These are phyloP conservation scores for Melieria picta DNA, from an alignment of 2,888 invertebrate species.

Conservation along the genomic window DNA sequence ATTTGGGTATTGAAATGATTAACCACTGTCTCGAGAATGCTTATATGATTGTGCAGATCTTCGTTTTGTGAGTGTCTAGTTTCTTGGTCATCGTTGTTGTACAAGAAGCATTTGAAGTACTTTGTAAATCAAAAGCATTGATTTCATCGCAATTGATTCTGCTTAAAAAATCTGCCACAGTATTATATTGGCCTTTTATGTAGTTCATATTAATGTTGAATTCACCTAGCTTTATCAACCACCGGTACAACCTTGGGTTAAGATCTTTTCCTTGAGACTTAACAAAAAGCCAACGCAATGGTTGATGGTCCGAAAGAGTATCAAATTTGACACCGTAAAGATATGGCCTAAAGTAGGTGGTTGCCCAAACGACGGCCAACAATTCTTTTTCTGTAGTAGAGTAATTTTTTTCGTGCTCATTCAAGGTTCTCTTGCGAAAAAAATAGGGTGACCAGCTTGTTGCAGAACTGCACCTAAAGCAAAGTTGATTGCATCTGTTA, in stretches of 20 bases:
- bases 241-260: not conserved
- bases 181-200: not conserved
- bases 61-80: too few relatives aligned
- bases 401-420: not conserved
- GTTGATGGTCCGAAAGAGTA: not conserved
- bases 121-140: too few relatives aligned
- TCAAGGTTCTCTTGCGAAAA: not conserved
- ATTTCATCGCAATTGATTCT: too few relatives aligned
- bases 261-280: not conserved
- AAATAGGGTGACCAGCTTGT: conserved; percentile 1
- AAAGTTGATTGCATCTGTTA: conserved; percentile 2
- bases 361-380: not conserved
- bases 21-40: too few relatives aligned
- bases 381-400: conserved; percentile 4
- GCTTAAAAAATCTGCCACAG: not conserved
- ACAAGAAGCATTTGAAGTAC: too few relatives aligned
- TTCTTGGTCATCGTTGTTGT: too few relatives aligned
- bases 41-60: too few relatives aligned
- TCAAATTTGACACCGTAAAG: conserved; percentile 1
- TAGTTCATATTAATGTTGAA: not conserved
- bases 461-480: conserved; percentile 1
- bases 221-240: not conserved
- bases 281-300: not conserved
- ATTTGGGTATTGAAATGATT: too few relatives aligned
- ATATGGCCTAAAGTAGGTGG: conserved; percentile 2